These are phyloP conservation scores for Hippocampus guttulatus DNA, from an alignment of 2,113 vertebrate genomes.

Conservation along the genomic window DNA sequence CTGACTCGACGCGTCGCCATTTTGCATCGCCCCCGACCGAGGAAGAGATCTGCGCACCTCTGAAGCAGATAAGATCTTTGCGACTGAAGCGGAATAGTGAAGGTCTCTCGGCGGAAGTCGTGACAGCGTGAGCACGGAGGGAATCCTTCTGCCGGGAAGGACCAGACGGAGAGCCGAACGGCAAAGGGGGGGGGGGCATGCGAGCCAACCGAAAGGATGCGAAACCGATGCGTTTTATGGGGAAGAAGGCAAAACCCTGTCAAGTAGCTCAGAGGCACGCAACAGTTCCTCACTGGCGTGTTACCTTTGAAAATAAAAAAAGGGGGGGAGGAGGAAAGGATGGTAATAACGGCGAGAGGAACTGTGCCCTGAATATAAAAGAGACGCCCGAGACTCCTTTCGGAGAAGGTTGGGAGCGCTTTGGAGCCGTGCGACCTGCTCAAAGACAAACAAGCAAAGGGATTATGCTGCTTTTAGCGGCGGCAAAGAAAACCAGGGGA, in stretches of 20 bases:
- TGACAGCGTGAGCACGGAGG: conserved; percentile 29
- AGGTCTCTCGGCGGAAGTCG: conserved; percentile 27
- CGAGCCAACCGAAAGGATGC: conserved; percentile 46
- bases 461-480: conserved; percentile 69
- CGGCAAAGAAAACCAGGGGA: conserved; percentile 43
- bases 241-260: conserved; percentile 49
- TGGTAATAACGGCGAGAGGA: conserved; percentile 58
- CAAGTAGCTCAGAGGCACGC: conserved; percentile 47
- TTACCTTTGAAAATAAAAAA: conserved; percentile 25
- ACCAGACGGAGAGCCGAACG: conserved; percentile 34
- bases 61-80: conserved; percentile 33
- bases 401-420: conserved; percentile 66
- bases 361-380: conserved; percentile 66
- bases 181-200: conserved; percentile 39
- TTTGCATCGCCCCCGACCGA: conserved; percentile 40
- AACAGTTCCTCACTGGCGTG: conserved; percentile 54
- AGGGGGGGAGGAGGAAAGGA: conserved; percentile 32
- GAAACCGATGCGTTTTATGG: conserved; percentile 51
- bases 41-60: conserved; percentile 36
- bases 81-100: conserved; percentile 10
- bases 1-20: conserved; percentile 41
- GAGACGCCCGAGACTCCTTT: conserved; percentile 60
- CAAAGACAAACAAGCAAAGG: conserved; percentile 64
- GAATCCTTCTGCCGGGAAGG: conserved; percentile 42
- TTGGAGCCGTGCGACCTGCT: conserved; percentile 61